Evolutionary conservation across 2,888 invertebrate species (phyloP).

Genomic region (Auanema freiburgensis): DNA sequence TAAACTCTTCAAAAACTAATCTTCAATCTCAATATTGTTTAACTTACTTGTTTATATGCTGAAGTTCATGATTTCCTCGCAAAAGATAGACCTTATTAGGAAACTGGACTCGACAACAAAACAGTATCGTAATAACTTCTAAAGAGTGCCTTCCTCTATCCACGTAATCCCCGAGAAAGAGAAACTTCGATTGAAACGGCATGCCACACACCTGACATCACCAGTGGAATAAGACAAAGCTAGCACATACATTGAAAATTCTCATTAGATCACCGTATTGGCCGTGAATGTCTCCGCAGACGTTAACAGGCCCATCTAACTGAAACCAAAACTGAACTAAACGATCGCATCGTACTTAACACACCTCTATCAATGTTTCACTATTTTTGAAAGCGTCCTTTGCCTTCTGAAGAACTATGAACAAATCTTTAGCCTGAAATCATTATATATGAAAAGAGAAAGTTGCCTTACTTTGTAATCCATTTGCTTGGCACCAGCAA

Average conservation of each 20-base stretch:
- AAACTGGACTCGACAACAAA: constrained; percentile 45
- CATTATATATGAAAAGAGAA: not conserved
- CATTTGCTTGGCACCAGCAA: constrained; percentile 10
- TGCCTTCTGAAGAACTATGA: constrained; percentile 11
- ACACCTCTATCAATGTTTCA: constrained; percentile 6
- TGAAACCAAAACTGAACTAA: constrained; percentile 11
- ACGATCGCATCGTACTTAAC: not conserved
- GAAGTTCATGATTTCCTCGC: constrained; percentile 56
- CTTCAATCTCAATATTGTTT: not conserved
- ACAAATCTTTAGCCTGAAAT: not conserved
- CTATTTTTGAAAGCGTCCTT: constrained; percentile 1
- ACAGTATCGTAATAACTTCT: constrained; percentile 47
- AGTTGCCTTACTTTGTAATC: not conserved
- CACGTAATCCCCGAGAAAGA: constrained; percentile 55
- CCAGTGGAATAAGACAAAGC: not conserved
- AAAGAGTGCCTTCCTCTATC: constrained; percentile 53
- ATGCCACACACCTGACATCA: not conserved
- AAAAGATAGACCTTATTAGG: constrained; percentile 50
- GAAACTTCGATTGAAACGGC: not conserved
- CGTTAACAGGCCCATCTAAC: constrained; percentile 32
- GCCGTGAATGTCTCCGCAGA: constrained; percentile 44
- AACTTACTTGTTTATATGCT: constrained; percentile 48
- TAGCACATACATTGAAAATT: constrained; percentile 30
- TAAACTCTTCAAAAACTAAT: constrained; percentile 37
- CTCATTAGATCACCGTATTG: constrained; percentile 39